Evolutionary conservation across 1,140 invertebrate genomes (phyloP), one percentile per base, ranked within the genome.

Genomic region (Archivesica marissinica): DNA sequence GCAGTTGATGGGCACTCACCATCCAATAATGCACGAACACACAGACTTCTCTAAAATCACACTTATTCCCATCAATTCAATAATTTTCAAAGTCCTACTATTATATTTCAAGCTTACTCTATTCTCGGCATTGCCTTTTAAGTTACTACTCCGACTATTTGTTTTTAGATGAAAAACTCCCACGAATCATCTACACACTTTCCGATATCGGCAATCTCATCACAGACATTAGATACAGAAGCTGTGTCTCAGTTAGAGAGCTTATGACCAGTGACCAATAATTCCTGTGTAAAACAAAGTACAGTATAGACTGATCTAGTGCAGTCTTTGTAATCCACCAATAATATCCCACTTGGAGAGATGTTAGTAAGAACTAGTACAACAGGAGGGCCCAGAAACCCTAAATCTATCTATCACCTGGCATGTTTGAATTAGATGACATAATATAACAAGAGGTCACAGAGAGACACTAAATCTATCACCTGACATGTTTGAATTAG

Each of bases 181-280:
- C n/a, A n/a, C n/a, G n/a, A n/a, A n/a, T n/a, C n/a, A n/a, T n/a
- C n/a, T n/a, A n/a, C n/a, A n/a, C n/a, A n/a, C n/a, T n/a, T n/a
- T n/a, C n/a, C n/a, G n/a, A n/a, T n/a, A n/a, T n/a, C n/a, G n/a
- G n/a, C n/a, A n/a, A n/a, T n/a, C n/a, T n/a, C n/a, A n/a, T n/a
- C n/a, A n/a, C n/a, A n/a, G 23, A 52, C 4, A 20, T 35, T 28
- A 59, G 38, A 2, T 25, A 13, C 2, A 17, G 30, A 35, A 35
- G 11, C 33, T 64, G 6, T 35, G 9, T 64, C 15, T 33, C 59
- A 64, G 38, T 64, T 33, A 64, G 15, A 59, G 20, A 13, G 59
- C 59, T 33, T 52, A 15, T 64, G 59, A 64, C 30, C 59, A 64
- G 15, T 17, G 30, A 33, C 59, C 59, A 64, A 64, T 64, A 64